Conservation (phyloP, 1,140 invertebrate genomes). For the Mesaphorura yosii region DNA sequence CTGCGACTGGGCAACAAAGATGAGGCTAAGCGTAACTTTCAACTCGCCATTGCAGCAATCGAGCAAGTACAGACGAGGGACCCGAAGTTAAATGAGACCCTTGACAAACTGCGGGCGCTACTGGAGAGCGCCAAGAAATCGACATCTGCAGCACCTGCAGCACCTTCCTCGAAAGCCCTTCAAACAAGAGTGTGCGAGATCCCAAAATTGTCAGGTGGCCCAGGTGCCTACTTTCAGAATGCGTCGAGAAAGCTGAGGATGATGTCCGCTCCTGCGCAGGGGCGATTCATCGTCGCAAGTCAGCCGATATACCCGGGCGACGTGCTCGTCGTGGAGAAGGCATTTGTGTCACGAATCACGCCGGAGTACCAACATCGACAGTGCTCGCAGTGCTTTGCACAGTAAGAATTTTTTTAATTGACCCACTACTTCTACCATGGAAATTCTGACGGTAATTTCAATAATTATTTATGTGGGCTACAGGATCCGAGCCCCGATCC, state of each 20-base stretch:
- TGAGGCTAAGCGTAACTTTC: constrained; percentile 14
- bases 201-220: no score
- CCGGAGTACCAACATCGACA: constrained; percentile 57
- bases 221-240: constrained; percentile 10
- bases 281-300: constrained; percentile 40
- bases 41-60: constrained; percentile 16
- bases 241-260: constrained; percentile 14
- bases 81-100: no score
- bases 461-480: not conserved
- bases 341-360: constrained; percentile 56
- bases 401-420: constrained; percentile 7
- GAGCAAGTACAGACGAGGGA: no score
- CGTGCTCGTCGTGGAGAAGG: constrained; percentile 57
- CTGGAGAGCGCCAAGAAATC: no score
- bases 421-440: not conserved
- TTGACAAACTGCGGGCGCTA: no score
- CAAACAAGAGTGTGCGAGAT: no score
- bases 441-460: not conserved
- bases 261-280: constrained; percentile 13
- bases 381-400: constrained; percentile 66
- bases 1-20: constrained; percentile 5
- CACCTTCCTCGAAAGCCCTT: constrained; percentile 12
- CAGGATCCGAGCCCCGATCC: constrained; percentile 45
- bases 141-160: no score
- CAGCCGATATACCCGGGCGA: constrained; percentile 53